Conservation (phyloP, 2,797 vertebrate species). For the Microctenopoma stevenorrisi region DNA sequence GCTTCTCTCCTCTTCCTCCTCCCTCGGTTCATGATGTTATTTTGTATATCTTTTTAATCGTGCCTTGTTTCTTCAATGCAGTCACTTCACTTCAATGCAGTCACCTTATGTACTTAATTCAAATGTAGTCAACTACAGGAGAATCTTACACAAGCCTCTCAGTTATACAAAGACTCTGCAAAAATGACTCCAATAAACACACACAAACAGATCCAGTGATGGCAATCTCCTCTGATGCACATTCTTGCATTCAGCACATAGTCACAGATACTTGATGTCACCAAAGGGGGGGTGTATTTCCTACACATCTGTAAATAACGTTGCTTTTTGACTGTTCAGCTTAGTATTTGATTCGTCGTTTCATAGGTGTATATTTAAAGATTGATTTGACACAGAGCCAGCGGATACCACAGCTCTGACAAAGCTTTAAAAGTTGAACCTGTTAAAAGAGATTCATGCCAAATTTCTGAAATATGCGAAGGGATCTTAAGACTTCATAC, state of each 20-base stretch:
- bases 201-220: conserved; percentile 68
- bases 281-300: conserved; percentile 45
- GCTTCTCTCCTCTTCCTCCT: conserved; percentile 37
- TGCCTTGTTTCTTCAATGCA: conserved; percentile 83
- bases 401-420: conserved; percentile 36
- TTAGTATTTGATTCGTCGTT: conserved; percentile 44
- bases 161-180: conserved; percentile 69
- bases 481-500: conserved; percentile 40
- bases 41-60: conserved; percentile 71
- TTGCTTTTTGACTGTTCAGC: conserved; percentile 39
- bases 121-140: conserved; percentile 66
- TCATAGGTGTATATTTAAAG: conserved; percentile 56
- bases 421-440: conserved; percentile 47
- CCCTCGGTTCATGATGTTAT: conserved; percentile 49
- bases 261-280: conserved; percentile 83
- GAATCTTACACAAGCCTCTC: conserved; percentile 63
- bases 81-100: conserved; percentile 77
- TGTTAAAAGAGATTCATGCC: conserved; percentile 31
- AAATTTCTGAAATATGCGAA: conserved; percentile 46
- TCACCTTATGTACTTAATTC: conserved; percentile 81
- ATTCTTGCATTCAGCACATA: conserved; percentile 66
- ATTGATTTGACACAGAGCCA: conserved; percentile 38
- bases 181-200: conserved; percentile 66
- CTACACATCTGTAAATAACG: conserved; percentile 75
- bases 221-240: conserved; percentile 77